Evolutionary conservation across 2,888 invertebrate species (phyloP).

Genomic region (Dynastes hyllus): DNA sequence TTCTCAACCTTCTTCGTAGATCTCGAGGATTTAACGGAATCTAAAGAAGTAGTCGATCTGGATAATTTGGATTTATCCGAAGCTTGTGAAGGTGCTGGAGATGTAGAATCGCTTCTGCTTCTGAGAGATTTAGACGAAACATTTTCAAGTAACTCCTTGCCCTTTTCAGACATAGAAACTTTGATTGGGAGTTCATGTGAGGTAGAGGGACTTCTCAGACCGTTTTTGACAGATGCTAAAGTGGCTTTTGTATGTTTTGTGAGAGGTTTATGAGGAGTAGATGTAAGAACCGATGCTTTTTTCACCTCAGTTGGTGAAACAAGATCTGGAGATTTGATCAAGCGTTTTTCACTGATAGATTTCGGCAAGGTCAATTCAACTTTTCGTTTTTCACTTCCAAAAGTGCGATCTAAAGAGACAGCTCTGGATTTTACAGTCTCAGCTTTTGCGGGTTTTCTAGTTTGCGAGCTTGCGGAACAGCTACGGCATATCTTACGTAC

Average conservation of each 20-base stretch:
- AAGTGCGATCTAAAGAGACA: conserved; percentile 75
- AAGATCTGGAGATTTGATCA: conserved; percentile 73
- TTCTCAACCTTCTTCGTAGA: conserved; percentile 46
- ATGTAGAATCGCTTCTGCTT: conserved; percentile 49
- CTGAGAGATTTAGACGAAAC: conserved; percentile 38
- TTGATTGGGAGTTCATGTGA: conserved; percentile 71
- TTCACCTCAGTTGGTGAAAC: conserved; percentile 77
- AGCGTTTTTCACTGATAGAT: conserved; percentile 56
- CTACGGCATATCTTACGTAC: conserved; percentile 52
- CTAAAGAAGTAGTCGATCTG: conserved; percentile 62
- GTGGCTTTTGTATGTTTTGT: conserved; percentile 64
- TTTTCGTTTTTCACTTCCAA: conserved; percentile 74
- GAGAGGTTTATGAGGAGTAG: conserved; percentile 50
- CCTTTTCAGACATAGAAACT: conserved; percentile 68
- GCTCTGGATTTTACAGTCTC: conserved; percentile 53
- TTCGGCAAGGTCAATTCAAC: conserved; percentile 68
- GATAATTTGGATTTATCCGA: conserved; percentile 61
- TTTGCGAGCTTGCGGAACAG: conserved; percentile 49
- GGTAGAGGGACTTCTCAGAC: conserved; percentile 60
- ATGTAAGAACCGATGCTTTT: conserved; percentile 45
- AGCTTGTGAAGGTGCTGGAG: conserved; percentile 60
- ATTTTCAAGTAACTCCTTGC: conserved; percentile 60
- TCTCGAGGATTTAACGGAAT: conserved; percentile 63
- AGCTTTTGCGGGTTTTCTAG: conserved; percentile 12
- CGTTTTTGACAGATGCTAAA: conserved; percentile 66